Base-by-base conservation (phyloP, 2,797 vertebrate genomes). In the Leptoclinus maculatus region DNA sequence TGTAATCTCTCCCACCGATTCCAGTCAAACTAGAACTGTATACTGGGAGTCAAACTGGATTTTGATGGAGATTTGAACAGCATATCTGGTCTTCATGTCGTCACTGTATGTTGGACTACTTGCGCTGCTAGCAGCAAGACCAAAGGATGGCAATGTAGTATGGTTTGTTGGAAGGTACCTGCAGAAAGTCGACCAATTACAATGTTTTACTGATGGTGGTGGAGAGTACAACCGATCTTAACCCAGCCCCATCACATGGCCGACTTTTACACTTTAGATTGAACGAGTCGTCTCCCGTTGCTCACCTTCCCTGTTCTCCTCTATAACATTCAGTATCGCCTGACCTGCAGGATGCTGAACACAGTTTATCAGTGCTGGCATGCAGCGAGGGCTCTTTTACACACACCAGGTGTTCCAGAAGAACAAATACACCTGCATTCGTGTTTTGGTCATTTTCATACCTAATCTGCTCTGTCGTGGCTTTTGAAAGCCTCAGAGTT, bases 341-440 rank as follows among this genome's bases (percentile, higher is more conserved):
- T 68, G 49, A 83, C 56, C 66, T 65, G n/a, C 23, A 74, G 27
- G 65, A 47, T 13, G 19, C 12, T 60, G 56, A 72, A 74, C 59
- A 49, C 41, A 63, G 39, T 73, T 83, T 82, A 86, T 88, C 83
- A 87, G 72, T 29, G 39, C 25, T 60, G 83, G 57, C 58, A 78
- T 79, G 71, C 56, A 43, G 51, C 12, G 3, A 62, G 53, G 34
- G 60, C 39, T 81, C 53, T 53, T 45, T 71, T 78, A 81, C 54
- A 79, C 57, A 67, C 57, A 7, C 21, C 82, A 85, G 71, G 80
- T 87, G 83, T 76, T 66, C 10, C 59, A 76, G 74, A 75, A 88
- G 57, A 82, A 80, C 85, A 89, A 92, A 88, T 76, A 90, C 87
- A 91, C 83, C 91, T 90, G 84, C 53, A 38, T 60, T 57, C 7